Evolutionary conservation across 2,113 vertebrate genomes (phyloP), one percentile per base, ranked within the genome.

Genomic region (Glareola pratincola): DNA sequence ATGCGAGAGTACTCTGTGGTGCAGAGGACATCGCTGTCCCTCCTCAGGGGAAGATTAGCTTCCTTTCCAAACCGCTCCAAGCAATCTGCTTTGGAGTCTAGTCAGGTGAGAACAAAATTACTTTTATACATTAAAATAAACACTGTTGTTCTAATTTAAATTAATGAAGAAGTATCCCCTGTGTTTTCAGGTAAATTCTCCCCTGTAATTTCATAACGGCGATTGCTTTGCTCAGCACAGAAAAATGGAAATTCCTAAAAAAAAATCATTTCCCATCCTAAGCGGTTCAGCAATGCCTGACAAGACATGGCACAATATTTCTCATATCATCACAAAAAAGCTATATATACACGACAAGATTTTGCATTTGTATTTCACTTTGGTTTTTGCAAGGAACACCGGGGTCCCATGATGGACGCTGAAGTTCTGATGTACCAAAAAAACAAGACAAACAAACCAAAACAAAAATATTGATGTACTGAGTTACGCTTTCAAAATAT

Each of bases 1-100:
- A 99, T 98, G 21, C 98, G 98, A 9, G 99, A 99, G 96, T 99
- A 99, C 36, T 99, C 99, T 3, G 99, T 99, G 56, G 98, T 98
- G 94, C 99, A 99, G 94, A 99, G 95, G 73, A 99, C 98, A 78
- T 99, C 99, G 0, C 98, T 97, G 41, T 99, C 99, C 14, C 60
- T 85, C 26, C 92, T 91, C 84, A 99, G 50, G 0, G 98, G 97
- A 73, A 54, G 76, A 63, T 99, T 98, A 37, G 98, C 98, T 82
- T 98, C 95, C 95, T 98, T 99, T 64, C 98, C 97, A 13, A 99
- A 99, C 60, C 16, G 97, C 86, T 98, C 98, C 82, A 98, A 95
- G 92, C 99, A 99, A 83, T 99, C 99, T 48, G 78, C 91, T 95
- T 98, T 98, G 41, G 98, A 99, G 97, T 99, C 99, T 99, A 93